A percentile compares a stretch with the other conserved stretches of the same genome.
Evolutionary conservation across 92 coral and sea anemone genomes (phyloP).

Genomic region (Palythoa grandis): DNA sequence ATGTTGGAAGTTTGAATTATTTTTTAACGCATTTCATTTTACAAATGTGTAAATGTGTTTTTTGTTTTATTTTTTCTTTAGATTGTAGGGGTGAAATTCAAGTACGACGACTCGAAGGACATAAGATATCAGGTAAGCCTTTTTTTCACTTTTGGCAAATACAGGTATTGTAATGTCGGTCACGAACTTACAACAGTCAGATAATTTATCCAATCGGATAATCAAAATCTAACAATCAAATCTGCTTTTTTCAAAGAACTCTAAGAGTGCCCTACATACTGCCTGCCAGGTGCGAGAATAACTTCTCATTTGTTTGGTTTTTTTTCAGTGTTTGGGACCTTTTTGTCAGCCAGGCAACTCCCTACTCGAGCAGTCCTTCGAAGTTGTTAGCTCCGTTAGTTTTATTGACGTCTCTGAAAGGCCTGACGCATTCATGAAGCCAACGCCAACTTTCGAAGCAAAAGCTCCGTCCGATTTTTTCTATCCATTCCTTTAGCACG

Average conservation of each 20-base stretch:
- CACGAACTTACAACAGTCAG: too few species aligned
- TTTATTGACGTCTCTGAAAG: conserved; percentile 85
- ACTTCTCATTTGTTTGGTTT: background rate
- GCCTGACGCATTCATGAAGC: conserved; percentile 74
- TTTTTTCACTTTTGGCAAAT: background rate
- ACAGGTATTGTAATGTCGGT: too few species aligned
- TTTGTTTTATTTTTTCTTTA: conserved; percentile 6
- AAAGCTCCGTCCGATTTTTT: conserved; percentile 88
- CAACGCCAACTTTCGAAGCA: conserved; percentile 92
- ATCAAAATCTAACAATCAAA: too few species aligned
- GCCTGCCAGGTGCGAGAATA: background rate
- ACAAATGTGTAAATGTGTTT: too few species aligned
- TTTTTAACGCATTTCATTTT: too few species aligned
- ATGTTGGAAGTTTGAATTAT: too few species aligned
- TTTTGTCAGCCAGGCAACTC: conserved; percentile 77
- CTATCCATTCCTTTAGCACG: conserved; percentile 68
- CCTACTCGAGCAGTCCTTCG: conserved; percentile 69
- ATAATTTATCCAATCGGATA: too few species aligned
- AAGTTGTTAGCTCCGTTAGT: conserved; percentile 86
- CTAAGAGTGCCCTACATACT: background rate
- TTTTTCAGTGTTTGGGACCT: conserved; percentile 81
- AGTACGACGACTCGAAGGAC: conserved; percentile 82
- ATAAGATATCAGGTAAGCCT: conserved; percentile 78
- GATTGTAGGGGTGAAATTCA: conserved; percentile 91
- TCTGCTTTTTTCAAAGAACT: too few species aligned